Percentiles rank a stretch among this genome's conserved stretches.
These are phyloP conservation scores for Drosophila paranaensis DNA, from an alignment of 2,888 invertebrate genomes.

Conservation along the genomic window DNA sequence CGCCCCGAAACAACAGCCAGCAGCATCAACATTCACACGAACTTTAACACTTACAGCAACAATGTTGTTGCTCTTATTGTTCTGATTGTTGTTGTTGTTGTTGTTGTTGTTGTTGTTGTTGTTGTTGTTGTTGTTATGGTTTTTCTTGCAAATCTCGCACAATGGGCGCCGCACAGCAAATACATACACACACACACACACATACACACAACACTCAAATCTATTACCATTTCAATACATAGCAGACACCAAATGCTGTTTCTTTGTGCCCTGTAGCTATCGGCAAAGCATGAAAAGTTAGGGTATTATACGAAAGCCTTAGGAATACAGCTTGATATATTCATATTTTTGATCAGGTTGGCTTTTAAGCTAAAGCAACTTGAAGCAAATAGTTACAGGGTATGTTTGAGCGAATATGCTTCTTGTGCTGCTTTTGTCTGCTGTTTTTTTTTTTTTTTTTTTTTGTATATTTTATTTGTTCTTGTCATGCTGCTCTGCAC, in stretches of 20 bases:
- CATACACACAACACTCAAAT: conserved; percentile 36
- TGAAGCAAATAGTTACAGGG: background rate
- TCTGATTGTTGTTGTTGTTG: conserved; percentile 8
- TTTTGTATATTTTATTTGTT: conserved; percentile 56
- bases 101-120: background rate
- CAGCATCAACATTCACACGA: conserved; percentile 69
- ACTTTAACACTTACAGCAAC: conserved; percentile 70
- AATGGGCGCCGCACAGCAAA: conserved; percentile 43
- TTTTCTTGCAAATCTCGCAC: conserved; percentile 51
- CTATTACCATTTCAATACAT: conserved; percentile 76
- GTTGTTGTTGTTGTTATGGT: conserved; percentile 1
- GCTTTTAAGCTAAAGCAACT: too few species aligned
- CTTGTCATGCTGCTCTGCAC: conserved; percentile 77
- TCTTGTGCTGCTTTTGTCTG: background rate
- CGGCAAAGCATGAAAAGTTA: background rate
- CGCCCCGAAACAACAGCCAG: conserved; percentile 9
- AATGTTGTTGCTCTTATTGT: conserved; percentile 27
- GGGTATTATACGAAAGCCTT: background rate
- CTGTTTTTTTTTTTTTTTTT: background rate
- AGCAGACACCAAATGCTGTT: conserved; percentile 45
- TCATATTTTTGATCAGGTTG: too few species aligned
- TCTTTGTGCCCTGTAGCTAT: conserved; percentile 16
- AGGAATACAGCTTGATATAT: too few species aligned
- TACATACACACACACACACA: conserved; percentile 16
- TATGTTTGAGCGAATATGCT: background rate